Evolutionary conservation across 2,888 invertebrate genomes (phyloP).

Genomic region (Mactromeris polynyma): DNA sequence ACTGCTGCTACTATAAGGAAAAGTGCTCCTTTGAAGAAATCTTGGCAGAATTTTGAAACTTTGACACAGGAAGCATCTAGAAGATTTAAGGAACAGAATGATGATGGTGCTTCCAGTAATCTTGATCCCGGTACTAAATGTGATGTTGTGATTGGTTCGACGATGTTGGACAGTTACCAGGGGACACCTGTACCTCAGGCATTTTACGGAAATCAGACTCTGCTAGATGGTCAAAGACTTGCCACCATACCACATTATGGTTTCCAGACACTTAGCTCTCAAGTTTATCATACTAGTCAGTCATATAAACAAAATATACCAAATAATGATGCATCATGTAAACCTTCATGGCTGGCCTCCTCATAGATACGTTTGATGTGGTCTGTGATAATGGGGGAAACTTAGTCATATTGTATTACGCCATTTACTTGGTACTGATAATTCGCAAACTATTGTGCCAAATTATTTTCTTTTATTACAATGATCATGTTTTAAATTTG

Average conservation of each 20-base stretch:
- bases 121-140: background rate
- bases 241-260: background rate
- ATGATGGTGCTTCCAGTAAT: background rate
- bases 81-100: slow-evolving; percentile 32
- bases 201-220: slow-evolving; percentile 16
- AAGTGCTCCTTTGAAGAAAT: slow-evolving; percentile 32
- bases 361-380: no score
- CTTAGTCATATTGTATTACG: no score
- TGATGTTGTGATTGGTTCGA: background rate
- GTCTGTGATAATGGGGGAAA: no score
- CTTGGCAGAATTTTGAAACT: slow-evolving; percentile 39
- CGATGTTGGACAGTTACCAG: slow-evolving; percentile 15
- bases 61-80: slow-evolving; percentile 42
- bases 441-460: no score
- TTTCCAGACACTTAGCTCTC: background rate
- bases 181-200: background rate
- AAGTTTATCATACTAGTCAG: background rate
- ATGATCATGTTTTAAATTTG: no score
- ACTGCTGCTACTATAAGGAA: background rate
- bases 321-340: background rate
- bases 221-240: background rate
- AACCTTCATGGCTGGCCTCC: no score
- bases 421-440: no score
- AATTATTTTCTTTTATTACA: no score
- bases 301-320: background rate